Percentiles rank a stretch among this genome's conserved stretches.
Conservation (phyloP, 2,888 invertebrate genomes). For the Embidobia sp. region DNA sequence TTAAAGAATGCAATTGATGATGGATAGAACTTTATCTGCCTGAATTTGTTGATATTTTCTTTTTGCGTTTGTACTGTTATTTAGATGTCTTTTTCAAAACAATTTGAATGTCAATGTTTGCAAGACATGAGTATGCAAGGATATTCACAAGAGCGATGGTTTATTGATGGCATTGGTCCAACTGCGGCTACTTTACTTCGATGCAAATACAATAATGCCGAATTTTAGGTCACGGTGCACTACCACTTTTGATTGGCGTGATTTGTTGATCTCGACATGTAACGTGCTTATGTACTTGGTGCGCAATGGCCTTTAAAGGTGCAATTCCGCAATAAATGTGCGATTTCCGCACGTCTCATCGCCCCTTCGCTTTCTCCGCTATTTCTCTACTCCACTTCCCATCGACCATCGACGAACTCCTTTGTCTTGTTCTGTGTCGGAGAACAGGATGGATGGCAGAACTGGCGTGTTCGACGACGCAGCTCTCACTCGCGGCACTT, state of each 20-base stretch:
- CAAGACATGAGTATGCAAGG: no score
- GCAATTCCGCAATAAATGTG: constrained; percentile 66
- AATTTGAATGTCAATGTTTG: no score
- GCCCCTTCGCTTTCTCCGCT: no score
- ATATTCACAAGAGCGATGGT: no score
- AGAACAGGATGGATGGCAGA: no score
- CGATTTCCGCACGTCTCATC: no score
- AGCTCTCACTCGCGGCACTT: constrained; percentile 40
- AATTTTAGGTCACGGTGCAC: constrained; percentile 30
- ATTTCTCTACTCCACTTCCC: no score
- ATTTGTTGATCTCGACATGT: constrained; percentile 38
- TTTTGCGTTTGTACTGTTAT: no score
- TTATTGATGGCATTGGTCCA: constrained; percentile 34
- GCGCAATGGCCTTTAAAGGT: constrained; percentile 59
- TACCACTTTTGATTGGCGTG: constrained; percentile 26
- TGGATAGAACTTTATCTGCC: no score
- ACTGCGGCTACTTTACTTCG: constrained; percentile 11
- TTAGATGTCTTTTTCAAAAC: no score
- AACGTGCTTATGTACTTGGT: constrained; percentile 46
- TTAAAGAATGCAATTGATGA: no score
- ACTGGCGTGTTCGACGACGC: constrained; percentile 53
- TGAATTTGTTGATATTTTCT: no score
- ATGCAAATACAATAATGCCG: constrained; percentile 27
- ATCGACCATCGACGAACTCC: constrained; percentile 47
- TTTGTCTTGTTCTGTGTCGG: constrained; percentile 33